A percentile compares a stretch with the other conserved stretches of the same genome.
These are phyloP conservation scores for Naja naja DNA, from an alignment of 2,113 vertebrate species.

Conservation along the genomic window DNA sequence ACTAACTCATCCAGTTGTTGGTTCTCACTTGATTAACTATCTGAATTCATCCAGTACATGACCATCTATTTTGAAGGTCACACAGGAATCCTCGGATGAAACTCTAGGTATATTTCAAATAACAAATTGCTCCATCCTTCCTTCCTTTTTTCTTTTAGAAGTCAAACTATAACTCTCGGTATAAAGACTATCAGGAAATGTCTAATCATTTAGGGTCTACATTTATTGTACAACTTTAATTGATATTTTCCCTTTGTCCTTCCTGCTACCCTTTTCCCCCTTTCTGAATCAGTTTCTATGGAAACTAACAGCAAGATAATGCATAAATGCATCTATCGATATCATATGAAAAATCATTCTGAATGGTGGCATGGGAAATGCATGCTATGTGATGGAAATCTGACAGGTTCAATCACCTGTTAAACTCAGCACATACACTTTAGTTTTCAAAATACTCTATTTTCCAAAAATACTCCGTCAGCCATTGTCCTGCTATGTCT, in stretches of 20 bases:
- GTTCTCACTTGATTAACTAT: not conserved
- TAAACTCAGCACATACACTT: not conserved
- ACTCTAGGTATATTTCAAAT: not conserved
- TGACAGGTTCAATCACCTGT: not conserved
- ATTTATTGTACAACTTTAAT: not conserved
- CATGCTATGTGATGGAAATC: not conserved
- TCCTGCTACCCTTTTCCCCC: not conserved
- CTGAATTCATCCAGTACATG: not conserved
- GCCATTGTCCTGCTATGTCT: not conserved
- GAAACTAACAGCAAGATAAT: constrained; percentile 11
- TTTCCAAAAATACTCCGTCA: not conserved
- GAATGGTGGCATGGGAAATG: not conserved
- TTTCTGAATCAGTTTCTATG: constrained; percentile 26
- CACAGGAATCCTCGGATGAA: not conserved
- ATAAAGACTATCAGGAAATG: not conserved
- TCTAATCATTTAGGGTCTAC: not conserved
- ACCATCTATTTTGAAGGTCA: not conserved
- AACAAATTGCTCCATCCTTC: not conserved
- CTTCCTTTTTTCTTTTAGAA: not conserved
- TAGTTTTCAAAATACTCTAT: not conserved
- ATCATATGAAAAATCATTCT: constrained; percentile 12
- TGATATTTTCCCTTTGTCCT: not conserved
- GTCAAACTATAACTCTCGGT: not conserved
- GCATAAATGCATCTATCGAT: not conserved
- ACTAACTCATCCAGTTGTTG: not conserved